Evolutionary conservation across 2,888 invertebrate genomes (phyloP), one percentile per base, ranked within the genome.

Genomic region (Colletes collaris): DNA sequence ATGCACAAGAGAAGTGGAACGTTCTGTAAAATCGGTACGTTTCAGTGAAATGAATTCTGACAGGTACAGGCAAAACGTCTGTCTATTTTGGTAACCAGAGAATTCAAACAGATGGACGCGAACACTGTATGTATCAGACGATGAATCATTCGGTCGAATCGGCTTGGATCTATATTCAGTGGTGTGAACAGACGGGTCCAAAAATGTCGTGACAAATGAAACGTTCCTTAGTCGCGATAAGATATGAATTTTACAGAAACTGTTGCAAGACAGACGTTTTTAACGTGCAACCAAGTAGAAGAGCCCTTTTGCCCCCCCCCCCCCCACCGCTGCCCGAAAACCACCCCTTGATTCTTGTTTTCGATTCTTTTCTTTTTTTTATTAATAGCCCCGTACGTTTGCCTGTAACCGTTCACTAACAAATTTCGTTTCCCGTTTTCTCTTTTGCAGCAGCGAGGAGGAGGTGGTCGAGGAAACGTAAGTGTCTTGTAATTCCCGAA

Each of bases 391-490:
- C 49, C 83, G 37, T 93, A 94, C 93, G 59, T 75, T 44, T 40
- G 68, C 72, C 70, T 52, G 73, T 65, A 56, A 62, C 66, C 60
- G 60, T 72, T 84, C 65, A 89, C 87, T 91, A 90, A 90, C 88
- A 77, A 70, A 59, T 79, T 76, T 85, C 81, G 69, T 89, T 85
- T 89, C 86, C 87, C 85, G 76, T 88, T 88, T 88, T 92, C 90
- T 92, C 87, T 92, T 91, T 93, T 93, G 81, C 93, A 94, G 95
- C 93, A 95, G 95, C 93, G 95, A 95, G 93, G 96, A 96, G 94
- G 96, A 96, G 95, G 95, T 95, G 95, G 95, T 95, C 91, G 95
- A 96, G 94, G 96, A 96, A 95, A 96, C 96, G 96, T 96, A 95
- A 96, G 96, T 96, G 89, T 92, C 60, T 56, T 59, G 56, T 40